phyloP scores from a whole-genome alignment of 2,113 vertebrate species.

The Strigops habroptila region DNA sequence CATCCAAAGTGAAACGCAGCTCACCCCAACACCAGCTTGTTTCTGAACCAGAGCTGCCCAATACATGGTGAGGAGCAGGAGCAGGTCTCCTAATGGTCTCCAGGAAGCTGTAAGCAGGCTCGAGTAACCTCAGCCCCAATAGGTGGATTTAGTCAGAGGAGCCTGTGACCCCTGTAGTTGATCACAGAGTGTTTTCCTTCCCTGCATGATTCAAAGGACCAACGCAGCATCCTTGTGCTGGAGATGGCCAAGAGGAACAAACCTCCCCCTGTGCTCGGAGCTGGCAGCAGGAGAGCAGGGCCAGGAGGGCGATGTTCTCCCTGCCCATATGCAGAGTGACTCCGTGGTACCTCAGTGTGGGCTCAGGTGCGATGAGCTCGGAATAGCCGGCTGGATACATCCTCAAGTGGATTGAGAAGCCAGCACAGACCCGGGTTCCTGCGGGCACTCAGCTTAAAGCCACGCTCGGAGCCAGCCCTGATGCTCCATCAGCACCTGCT shows the following conservation, averaged over 20 bases:
- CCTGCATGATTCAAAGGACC: neutral
- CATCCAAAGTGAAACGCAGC: neutral
- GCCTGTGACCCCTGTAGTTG: neutral
- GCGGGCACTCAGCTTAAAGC: conserved; percentile 16
- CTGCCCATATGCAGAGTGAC: neutral
- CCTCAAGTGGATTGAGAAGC: neutral
- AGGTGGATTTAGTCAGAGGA: neutral
- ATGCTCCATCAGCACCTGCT: conserved; percentile 13
- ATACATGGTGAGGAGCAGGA: neutral
- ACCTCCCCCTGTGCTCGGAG: neutral
- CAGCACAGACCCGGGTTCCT: neutral
- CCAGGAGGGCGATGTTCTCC: neutral
- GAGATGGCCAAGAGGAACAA: neutral
- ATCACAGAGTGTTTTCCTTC: neutral
- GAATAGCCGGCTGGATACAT: neutral
- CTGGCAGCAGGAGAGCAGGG: rapidly evolving
- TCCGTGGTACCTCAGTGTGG: neutral
- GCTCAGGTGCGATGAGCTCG: neutral
- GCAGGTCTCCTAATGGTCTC: rapidly evolving
- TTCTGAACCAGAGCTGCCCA: neutral
- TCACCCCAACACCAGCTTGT: neutral
- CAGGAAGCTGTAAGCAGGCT: neutral
- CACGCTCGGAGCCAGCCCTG: neutral
- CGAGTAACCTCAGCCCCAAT: neutral
- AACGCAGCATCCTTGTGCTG: neutral